Conservation (phyloP, 2,797 vertebrate genomes). For the Cirrhinus mrigala region DNA sequence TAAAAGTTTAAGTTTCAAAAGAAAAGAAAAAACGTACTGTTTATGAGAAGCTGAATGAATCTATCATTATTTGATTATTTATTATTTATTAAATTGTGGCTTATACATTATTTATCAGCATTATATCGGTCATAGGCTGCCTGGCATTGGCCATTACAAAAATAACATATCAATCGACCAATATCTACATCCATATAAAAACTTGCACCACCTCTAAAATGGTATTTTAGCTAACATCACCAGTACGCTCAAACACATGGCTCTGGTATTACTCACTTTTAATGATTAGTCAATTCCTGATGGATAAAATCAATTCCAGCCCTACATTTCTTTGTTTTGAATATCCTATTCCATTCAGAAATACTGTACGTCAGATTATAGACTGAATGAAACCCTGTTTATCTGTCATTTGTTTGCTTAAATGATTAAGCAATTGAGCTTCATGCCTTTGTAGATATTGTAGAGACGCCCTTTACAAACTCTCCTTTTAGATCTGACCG, state of each 20-base stretch:
- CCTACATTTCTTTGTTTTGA: neutral
- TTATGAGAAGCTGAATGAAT: neutral
- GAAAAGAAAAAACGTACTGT: too few relatives aligned
- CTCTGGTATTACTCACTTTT: neutral
- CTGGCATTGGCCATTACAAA: neutral
- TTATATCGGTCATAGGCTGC: neutral
- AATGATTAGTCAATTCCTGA: constrained; percentile 1
- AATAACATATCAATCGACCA: neutral
- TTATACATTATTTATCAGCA: neutral
- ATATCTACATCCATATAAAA: too few relatives aligned
- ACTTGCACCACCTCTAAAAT: neutral
- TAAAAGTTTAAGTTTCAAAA: too few relatives aligned
- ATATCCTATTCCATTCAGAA: neutral
- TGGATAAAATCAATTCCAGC: neutral
- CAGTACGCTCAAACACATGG: neutral
- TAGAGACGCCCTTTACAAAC: constrained; percentile 28
- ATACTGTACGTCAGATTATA: neutral
- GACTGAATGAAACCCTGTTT: neutral
- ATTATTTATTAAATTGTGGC: neutral
- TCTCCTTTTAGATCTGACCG: constrained; percentile 18
- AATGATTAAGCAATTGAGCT: neutral
- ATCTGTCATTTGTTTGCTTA: constrained; percentile 11
- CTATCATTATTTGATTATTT: neutral
- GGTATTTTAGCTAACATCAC: neutral
- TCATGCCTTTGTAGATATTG: constrained; percentile 10